A percentile compares a stretch with the other conserved stretches of the same genome.
These are phyloP conservation scores for Calameuta pallipes DNA, from an alignment of 2,888 invertebrate genomes.

Conservation along the genomic window DNA sequence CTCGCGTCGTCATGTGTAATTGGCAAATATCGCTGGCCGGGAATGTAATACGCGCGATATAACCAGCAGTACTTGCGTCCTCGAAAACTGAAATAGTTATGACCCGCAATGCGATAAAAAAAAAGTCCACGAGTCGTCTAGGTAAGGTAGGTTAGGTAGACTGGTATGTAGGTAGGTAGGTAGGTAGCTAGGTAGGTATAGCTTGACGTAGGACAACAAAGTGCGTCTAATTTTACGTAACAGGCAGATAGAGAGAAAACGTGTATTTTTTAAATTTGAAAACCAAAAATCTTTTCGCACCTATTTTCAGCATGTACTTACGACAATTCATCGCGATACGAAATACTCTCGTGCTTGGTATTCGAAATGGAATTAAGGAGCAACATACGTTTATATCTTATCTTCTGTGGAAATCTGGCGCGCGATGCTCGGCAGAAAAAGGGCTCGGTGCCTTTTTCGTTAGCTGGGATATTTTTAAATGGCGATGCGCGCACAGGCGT, in stretches of 20 bases:
- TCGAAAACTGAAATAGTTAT: constrained; percentile 50
- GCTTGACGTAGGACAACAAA: background rate
- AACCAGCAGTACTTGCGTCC: constrained; percentile 27
- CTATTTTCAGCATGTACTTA: background rate
- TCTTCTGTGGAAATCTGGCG: background rate
- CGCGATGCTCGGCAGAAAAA: background rate
- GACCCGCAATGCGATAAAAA: constrained; percentile 34
- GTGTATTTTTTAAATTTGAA: background rate
- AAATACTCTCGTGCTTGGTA: background rate
- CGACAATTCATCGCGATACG: background rate
- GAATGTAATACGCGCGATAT: constrained; percentile 6
- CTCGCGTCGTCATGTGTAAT: constrained; percentile 32
- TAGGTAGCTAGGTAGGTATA: background rate
- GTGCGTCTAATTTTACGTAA: background rate
- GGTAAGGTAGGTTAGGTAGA: background rate
- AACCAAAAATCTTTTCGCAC: background rate
- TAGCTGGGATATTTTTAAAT: background rate
- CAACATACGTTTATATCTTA: background rate
- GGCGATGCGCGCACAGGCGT: background rate
- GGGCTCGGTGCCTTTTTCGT: background rate
- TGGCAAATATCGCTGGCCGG: constrained; percentile 39
- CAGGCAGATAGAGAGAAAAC: background rate
- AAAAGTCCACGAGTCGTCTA: constrained; percentile 1
- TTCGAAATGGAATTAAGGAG: background rate
- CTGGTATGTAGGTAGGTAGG: background rate